Evolutionary conservation across 2,888 invertebrate species (phyloP).

Genomic region (Neuroscelio doddi): DNA sequence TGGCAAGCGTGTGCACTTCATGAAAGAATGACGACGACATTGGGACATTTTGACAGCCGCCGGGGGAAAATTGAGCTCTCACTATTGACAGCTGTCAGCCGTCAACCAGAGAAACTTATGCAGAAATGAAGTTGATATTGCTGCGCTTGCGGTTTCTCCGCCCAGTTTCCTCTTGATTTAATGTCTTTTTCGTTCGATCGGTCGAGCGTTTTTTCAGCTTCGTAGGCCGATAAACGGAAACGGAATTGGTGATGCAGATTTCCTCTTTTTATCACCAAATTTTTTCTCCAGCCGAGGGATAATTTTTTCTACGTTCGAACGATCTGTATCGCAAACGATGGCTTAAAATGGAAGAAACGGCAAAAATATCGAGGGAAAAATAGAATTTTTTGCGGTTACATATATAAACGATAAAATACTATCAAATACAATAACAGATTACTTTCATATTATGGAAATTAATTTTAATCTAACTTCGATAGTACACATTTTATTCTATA

Average conservation of each 20-base stretch:
- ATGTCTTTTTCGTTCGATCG: slow-evolving; percentile 33
- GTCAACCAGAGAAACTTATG: slow-evolving; percentile 62
- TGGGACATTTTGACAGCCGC: slow-evolving; percentile 44
- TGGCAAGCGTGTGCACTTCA: slow-evolving; percentile 28
- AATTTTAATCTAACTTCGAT: too few relatives aligned
- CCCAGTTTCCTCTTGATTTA: slow-evolving; percentile 46
- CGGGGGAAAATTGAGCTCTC: slow-evolving; percentile 36
- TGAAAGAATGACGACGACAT: slow-evolving; percentile 36
- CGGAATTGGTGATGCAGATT: slow-evolving; percentile 39
- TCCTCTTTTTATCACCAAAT: slow-evolving; percentile 31
- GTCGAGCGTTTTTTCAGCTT: slow-evolving; percentile 30
- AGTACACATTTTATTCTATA: too few relatives aligned
- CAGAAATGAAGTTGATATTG: slow-evolving; percentile 63
- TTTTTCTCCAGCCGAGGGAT: slow-evolving; percentile 1
- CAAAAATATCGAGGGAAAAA: slow-evolving; percentile 3
- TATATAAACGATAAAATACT: too few relatives aligned
- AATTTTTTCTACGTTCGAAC: slow-evolving; percentile 11
- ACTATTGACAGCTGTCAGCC: slow-evolving; percentile 47
- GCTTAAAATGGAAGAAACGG: not conserved
- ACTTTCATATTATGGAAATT: too few relatives aligned
- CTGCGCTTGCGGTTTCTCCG: slow-evolving; percentile 59
- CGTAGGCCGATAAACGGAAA: slow-evolving; percentile 40
- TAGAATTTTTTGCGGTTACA: not conserved
- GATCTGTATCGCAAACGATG: slow-evolving; percentile 10
- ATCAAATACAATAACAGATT: too few relatives aligned